Percentiles rank a stretch among this genome's conserved stretches.
Evolutionary conservation across 2,113 vertebrate species (phyloP).

Genomic region (Paracanthobrama guichenoti): DNA sequence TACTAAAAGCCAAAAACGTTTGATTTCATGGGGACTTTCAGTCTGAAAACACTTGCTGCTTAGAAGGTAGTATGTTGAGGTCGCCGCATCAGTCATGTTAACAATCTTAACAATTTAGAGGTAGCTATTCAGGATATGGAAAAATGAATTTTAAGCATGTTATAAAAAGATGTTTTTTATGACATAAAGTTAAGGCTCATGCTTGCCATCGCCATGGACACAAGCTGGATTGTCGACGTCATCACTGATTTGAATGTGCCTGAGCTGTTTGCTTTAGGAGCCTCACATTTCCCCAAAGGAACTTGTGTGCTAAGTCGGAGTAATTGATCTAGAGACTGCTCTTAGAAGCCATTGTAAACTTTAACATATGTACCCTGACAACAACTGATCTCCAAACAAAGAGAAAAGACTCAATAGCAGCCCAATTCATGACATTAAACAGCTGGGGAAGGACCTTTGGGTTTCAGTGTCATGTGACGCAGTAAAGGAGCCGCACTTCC

Average conservation of each 20-base stretch:
- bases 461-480: slow-evolving; percentile 1
- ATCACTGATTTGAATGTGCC: slow-evolving; percentile 43
- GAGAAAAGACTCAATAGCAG: slow-evolving; percentile 8
- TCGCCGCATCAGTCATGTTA: not conserved
- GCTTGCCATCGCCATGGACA: slow-evolving; percentile 44
- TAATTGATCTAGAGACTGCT: slow-evolving; percentile 38
- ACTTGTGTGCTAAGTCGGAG: slow-evolving; percentile 56
- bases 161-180: not conserved
- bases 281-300: slow-evolving; percentile 38
- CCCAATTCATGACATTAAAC: slow-evolving; percentile 5
- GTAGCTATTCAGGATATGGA: not conserved
- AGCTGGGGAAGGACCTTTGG: not conserved
- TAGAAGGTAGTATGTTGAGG: not conserved
- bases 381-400: slow-evolving; percentile 51
- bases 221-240: slow-evolving; percentile 34
- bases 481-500: not conserved
- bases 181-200: not conserved
- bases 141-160: not conserved
- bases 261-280: slow-evolving; percentile 39
- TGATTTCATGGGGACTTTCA: too few relatives aligned
- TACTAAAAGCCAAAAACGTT: too few relatives aligned
- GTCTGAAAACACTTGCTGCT: not conserved
- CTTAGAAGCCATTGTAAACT: slow-evolving; percentile 50
- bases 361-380: slow-evolving; percentile 55
- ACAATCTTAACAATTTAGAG: not conserved